Base-by-base conservation (phyloP, 1,140 invertebrate genomes). In the Radopholus similis region DNA sequence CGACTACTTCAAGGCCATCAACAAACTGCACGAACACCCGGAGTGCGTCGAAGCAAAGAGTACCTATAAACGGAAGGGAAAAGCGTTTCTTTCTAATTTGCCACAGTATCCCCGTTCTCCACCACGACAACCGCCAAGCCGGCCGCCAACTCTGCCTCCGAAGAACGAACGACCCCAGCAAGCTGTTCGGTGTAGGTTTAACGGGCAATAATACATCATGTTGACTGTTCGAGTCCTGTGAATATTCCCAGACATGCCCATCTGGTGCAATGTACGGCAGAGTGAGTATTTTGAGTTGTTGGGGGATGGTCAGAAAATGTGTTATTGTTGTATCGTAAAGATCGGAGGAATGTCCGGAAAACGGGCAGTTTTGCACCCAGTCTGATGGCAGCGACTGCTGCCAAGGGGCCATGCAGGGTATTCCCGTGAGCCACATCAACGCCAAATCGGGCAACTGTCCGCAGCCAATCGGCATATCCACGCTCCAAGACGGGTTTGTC, bases 371-470 rank as follows among this genome's bases (percentile, higher is more conserved):
- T 23, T 73, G 71, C 32, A 77, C 67, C 4, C 54, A 73, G 18
- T 67, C 55, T 2, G 71, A 73, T 73, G 34, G 69, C n/a, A 37
- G 73, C 13, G 62, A 38, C 8, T 73, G 71, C 32, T 73, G 71
- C 34, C 71, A 73, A 18, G 18, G 53, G 18, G 26, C 51, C 2
- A 9, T 77, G 13, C 38, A 72, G 55, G 70, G 70, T 40, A 74
- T 75, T 44, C 73, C 73, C 2, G 73, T 75, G 15, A 55, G 42
- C 26, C 60, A 74, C 34, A 75, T 75, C 56, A 77, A 75, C 37
- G 66, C 73, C 18, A 75, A 75, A 47, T 21, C 72, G 2, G 73
- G 73, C 11, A 57, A 69, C n/a, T 75, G 73, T 35, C 73, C 73
- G 1, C 64, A 49, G 37, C 73, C 73, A 23, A 64, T 73, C 21